phyloP scores from a whole-genome alignment of 2,113 vertebrate species.

The Enhydra lutris region DNA sequence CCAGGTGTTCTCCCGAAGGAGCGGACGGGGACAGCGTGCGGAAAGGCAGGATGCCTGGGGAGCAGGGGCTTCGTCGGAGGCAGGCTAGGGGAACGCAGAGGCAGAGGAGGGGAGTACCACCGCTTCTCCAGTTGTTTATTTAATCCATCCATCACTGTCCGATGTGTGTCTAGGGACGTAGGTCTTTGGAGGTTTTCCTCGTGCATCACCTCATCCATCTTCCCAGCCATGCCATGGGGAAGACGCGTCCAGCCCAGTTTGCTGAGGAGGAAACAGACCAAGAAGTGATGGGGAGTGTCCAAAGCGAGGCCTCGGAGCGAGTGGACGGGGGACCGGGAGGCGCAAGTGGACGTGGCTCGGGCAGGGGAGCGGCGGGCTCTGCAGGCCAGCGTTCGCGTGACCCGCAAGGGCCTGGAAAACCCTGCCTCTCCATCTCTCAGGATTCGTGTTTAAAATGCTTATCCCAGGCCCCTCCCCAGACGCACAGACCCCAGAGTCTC shows the following conservation, averaged over 20 bases:
- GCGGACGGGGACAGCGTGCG: fast-evolving
- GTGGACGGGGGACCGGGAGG: neutral
- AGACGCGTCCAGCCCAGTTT: neutral
- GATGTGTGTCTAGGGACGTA: fast-evolving
- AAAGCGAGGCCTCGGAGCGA: fast-evolving
- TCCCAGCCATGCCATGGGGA: neutral
- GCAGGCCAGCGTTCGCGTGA: fast-evolving
- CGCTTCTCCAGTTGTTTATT: fast-evolving
- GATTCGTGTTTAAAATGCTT: neutral
- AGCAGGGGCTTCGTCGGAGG: neutral
- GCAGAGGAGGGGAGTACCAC: fast-evolving
- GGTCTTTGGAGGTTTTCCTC: neutral
- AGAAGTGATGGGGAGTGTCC: neutral
- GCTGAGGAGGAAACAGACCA: neutral
- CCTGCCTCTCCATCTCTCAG: neutral
- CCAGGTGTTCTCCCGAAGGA: neutral
- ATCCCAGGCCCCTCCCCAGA: neutral
- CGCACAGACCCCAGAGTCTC: neutral
- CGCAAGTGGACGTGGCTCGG: fast-evolving
- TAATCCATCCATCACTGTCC: fast-evolving
- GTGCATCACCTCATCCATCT: fast-evolving
- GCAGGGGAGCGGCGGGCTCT: neutral
- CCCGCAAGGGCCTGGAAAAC: fast-evolving
- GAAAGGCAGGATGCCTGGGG: neutral
- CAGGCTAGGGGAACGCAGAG: fast-evolving